Percentiles rank a stretch among this genome's conserved stretches.
Conservation (phyloP, 2,888 invertebrate genomes). For the Synanthedon andrenaeformis region DNA sequence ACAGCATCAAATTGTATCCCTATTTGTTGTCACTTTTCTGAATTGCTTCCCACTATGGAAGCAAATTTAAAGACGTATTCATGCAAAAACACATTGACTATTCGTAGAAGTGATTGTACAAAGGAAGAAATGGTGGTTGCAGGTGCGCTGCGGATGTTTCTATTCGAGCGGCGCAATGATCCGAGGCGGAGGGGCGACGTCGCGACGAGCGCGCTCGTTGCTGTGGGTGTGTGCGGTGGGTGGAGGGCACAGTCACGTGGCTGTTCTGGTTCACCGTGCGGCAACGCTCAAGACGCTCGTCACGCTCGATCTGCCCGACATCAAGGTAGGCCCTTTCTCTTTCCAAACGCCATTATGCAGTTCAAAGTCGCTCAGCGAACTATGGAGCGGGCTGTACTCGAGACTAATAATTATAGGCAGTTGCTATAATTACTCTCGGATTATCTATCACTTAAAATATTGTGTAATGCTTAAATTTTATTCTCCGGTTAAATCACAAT, state of each 20-base stretch:
- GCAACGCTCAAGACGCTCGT: constrained; percentile 80
- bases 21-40: no score
- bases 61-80: no score
- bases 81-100: no score
- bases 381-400: no score
- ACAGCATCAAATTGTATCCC: no score
- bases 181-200: constrained; percentile 60
- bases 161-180: constrained; percentile 78
- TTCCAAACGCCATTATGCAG: background rate
- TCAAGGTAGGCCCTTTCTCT: constrained; percentile 59
- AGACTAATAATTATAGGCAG: no score
- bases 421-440: no score
- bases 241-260: constrained; percentile 80
- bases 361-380: no score
- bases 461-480: no score
- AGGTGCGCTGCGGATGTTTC: constrained; percentile 93
- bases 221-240: constrained; percentile 92
- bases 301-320: constrained; percentile 83
- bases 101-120: no score
- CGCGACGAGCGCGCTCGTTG: constrained; percentile 81
- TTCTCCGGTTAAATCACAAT: background rate
- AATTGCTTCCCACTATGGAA: no score
- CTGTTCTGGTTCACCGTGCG: constrained; percentile 82
- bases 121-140: constrained; percentile 8
- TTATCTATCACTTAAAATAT: background rate